Percentiles rank a stretch among this genome's conserved stretches.
phyloP scores from a whole-genome alignment of 2,888 invertebrate species.

The Bombyx huttoni region DNA sequence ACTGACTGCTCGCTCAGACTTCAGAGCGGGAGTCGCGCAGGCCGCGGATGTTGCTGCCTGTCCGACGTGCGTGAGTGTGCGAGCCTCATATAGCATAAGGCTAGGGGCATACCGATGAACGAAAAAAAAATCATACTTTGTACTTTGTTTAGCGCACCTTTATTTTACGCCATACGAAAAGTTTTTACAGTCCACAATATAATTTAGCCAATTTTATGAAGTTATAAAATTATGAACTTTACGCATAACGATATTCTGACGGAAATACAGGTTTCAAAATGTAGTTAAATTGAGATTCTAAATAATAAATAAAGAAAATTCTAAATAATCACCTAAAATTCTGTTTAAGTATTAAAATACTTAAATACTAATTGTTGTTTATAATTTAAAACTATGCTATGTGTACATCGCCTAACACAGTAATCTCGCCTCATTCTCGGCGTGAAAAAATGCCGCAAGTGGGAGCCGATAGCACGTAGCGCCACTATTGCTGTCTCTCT shows the following conservation, averaged over 20 bases:
- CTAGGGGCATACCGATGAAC: constrained; percentile 20
- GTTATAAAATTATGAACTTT: no score
- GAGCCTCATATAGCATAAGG: constrained; percentile 53
- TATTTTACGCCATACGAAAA: not conserved
- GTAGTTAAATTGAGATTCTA: no score
- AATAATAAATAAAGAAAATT: no score
- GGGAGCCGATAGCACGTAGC: constrained; percentile 73
- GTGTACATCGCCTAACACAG: constrained; percentile 57
- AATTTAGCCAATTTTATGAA: no score
- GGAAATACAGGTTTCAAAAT: no score
- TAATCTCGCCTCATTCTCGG: constrained; percentile 78
- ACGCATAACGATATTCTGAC: no score
- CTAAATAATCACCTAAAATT: no score
- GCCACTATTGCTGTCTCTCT: constrained; percentile 60
- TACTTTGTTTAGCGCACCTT: no score
- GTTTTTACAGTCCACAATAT: no score
- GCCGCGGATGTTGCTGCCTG: constrained; percentile 64
- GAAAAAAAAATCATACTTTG: not conserved
- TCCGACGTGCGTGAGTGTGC: constrained; percentile 59
- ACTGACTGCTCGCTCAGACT: constrained; percentile 63
- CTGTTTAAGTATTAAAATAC: no score
- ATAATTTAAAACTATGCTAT: constrained; percentile 10
- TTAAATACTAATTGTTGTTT: not conserved
- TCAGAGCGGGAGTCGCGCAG: constrained; percentile 21
- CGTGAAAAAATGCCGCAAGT: constrained; percentile 77